A percentile compares a stretch with the other conserved stretches of the same genome.
phyloP scores from a whole-genome alignment of 2,888 invertebrate genomes.

The Tupiocoris notatus region DNA sequence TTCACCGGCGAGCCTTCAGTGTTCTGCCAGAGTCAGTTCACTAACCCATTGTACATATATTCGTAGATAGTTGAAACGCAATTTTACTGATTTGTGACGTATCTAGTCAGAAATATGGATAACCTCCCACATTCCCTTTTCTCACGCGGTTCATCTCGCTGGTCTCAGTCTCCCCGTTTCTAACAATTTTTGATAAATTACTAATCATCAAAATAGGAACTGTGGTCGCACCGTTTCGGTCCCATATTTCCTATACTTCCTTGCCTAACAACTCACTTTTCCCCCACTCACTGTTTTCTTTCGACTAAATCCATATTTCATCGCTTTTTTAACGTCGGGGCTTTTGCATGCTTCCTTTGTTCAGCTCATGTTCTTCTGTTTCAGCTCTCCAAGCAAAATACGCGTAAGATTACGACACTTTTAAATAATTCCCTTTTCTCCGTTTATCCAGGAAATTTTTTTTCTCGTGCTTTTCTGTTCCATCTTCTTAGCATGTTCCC shows the following conservation, averaged over 20 bases:
- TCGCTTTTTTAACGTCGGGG: constrained; percentile 23
- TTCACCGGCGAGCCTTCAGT: constrained; percentile 69
- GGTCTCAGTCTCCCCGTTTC: too few species aligned
- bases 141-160: neutral
- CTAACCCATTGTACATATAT: constrained; percentile 40
- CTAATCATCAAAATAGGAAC: constrained; percentile 36
- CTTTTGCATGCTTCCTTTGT: constrained; percentile 38
- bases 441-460: constrained; percentile 3
- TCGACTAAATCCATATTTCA: constrained; percentile 41
- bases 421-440: constrained; percentile 2
- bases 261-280: neutral
- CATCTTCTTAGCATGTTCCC: constrained; percentile 44
- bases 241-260: constrained; percentile 41
- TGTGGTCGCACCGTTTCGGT: constrained; percentile 33
- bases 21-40: constrained; percentile 47
- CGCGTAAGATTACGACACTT: neutral
- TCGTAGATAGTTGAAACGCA: constrained; percentile 7
- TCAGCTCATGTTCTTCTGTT: constrained; percentile 33
- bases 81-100: neutral
- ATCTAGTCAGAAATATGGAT: constrained; percentile 39
- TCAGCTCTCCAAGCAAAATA: constrained; percentile 30
- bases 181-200: constrained; percentile 12
- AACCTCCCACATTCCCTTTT: neutral
- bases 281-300: constrained; percentile 7
- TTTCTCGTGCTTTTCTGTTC: constrained; percentile 31